phyloP scores from a whole-genome alignment of 2,797 vertebrate genomes.

The Cichlasoma orientale region DNA sequence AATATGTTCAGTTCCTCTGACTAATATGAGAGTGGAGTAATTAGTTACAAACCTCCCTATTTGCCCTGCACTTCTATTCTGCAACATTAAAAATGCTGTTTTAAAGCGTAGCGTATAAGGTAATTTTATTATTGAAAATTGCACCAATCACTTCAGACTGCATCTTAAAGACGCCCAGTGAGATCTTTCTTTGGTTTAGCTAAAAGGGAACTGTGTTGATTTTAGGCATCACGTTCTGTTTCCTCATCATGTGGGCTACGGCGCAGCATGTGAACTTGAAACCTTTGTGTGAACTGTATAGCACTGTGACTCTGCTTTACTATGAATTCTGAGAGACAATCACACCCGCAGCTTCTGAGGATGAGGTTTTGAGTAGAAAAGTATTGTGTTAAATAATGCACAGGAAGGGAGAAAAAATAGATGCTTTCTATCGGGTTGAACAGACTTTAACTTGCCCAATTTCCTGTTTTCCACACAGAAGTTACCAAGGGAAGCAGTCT shows the following conservation, averaged over 20 bases:
- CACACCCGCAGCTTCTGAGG: background rate
- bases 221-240: background rate
- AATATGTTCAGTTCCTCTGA: background rate
- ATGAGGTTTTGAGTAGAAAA: background rate
- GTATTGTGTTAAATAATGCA: background rate
- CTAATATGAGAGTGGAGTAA: background rate
- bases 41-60: background rate
- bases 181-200: background rate
- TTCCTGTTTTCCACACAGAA: conserved; percentile 32
- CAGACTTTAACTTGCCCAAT: conserved; percentile 9
- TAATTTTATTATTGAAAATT: background rate
- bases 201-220: conserved; percentile 18
- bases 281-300: background rate
- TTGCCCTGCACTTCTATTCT: background rate
- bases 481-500: conserved; percentile 18
- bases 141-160: background rate
- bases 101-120: too few species aligned
- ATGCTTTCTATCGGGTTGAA: background rate
- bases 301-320: background rate
- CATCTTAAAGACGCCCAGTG: background rate
- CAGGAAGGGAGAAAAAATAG: background rate
- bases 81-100: background rate
- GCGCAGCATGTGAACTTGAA: background rate
- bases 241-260: background rate
- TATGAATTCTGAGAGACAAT: background rate